Evolutionary conservation across 2,888 invertebrate species (phyloP).

Genomic region (Lypha dubia): DNA sequence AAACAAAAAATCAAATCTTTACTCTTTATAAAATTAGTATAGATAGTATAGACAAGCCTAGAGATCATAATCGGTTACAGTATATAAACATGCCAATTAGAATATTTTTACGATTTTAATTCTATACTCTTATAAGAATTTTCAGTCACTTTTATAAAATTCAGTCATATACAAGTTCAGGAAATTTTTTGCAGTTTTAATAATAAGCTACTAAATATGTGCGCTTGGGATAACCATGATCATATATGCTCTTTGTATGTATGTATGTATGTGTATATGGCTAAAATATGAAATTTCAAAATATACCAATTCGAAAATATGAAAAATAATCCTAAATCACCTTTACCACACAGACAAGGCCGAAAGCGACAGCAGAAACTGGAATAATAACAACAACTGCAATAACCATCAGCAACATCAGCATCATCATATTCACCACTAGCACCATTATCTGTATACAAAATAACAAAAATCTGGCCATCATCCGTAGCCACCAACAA

Average conservation of each 20-base stretch:
- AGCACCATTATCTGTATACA: conserved; percentile 26
- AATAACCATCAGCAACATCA: conserved; percentile 25
- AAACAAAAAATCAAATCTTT: no score
- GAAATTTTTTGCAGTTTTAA: no score
- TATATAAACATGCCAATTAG: no score
- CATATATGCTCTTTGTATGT: not conserved
- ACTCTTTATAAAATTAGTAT: no score
- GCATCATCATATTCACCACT: conserved; percentile 23
- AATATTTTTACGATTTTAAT: no score
- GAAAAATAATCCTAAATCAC: conserved; percentile 65
- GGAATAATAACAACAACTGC: not conserved
- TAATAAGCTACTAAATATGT: no score
- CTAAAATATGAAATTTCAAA: conserved; percentile 36
- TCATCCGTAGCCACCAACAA: conserved; percentile 25
- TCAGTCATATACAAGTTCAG: no score
- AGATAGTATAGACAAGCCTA: no score
- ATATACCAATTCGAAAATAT: conserved; percentile 24
- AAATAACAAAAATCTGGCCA: conserved; percentile 49
- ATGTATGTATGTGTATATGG: not conserved
- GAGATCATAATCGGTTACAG: no score
- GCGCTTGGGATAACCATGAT: no score
- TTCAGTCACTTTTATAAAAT: no score
- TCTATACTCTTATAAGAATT: no score
- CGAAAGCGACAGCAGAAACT: not conserved
- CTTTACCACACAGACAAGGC: conserved; percentile 47